Base-by-base conservation (phyloP, 2,888 invertebrate species). In the Zaprionus lineosus region DNA sequence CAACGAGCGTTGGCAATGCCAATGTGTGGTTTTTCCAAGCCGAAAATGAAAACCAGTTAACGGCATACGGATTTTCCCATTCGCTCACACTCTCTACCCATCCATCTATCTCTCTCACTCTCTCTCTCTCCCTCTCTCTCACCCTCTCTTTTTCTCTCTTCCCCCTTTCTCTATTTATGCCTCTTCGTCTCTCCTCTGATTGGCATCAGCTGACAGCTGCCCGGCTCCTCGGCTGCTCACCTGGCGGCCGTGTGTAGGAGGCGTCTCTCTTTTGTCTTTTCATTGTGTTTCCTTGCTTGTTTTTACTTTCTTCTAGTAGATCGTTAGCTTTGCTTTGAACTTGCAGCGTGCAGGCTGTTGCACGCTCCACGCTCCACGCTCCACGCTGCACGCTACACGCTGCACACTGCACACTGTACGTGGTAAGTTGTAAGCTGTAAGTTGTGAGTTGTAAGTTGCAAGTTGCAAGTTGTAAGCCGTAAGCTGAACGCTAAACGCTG, bases 221-320 rank as follows among this genome's bases (percentile, higher is more conserved):
- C 50, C 46, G 19, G 48, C 48, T 31, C 37, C 48, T 39, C 48
- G 47, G 47, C 21, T n/a, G 58, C 36, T 58, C 64, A 72, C 69
- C 74, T 74, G 64, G 68, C 31, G 43, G 43, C 44, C 37, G 61
- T 75, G 73, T 76, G 77, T 79, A 74, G 66, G 70, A 70, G 62
- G 70, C 75, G 56, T 58, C 46, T 53, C 46, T 53, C 56, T 64
- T 59, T 69, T 72, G 60, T 61, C 65, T 63, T 57, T 76, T 61
- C 58, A 64, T 65, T 71, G 73, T 62, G 60, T 64, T 61, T 63
- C 53, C 24, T 56, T 68, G 58, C 74, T 75, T 77, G 78, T 81
- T 84, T 78, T 82, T 84, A 84, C 78, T 84, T 78, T 81, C 84
- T 84, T 81, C 81, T 81, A 84, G 84, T 77, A 81, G 82, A 84